phyloP scores from a whole-genome alignment of 2,797 vertebrate species.

The Sphenodon punctatus region DNA sequence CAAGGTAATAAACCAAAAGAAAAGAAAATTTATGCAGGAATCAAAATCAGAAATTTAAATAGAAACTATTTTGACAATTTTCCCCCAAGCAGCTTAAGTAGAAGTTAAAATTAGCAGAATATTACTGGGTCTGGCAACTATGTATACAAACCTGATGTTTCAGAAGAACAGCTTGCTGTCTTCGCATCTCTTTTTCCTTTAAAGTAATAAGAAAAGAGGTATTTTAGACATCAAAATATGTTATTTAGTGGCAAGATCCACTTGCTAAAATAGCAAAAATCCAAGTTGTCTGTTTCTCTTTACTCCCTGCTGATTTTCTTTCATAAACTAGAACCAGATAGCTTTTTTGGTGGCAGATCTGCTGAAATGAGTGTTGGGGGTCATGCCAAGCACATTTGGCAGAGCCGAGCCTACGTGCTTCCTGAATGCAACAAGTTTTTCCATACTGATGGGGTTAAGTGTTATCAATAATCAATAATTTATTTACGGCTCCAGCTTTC shows the following conservation, averaged over 20 bases:
- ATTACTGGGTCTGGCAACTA: not conserved
- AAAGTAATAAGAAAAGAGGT: conserved; percentile 61
- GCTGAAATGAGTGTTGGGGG: not conserved
- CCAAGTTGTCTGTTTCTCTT: not conserved
- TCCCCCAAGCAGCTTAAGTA: conserved; percentile 27
- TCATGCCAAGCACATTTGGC: not conserved
- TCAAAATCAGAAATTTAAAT: conserved; percentile 55
- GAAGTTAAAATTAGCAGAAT: conserved; percentile 32
- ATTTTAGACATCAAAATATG: conserved; percentile 24
- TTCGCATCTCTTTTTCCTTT: conserved; percentile 93
- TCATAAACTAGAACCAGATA: not conserved
- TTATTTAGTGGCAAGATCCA: not conserved
- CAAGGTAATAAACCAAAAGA: conserved; percentile 83
- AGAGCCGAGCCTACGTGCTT: not conserved
- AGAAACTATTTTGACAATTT: conserved; percentile 42
- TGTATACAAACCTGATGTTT: conserved; percentile 90
- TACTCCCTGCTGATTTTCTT: not conserved
- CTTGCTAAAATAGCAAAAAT: not conserved
- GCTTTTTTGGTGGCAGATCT: not conserved
- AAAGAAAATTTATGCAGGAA: conserved; percentile 68
- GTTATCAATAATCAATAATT: too few species aligned
- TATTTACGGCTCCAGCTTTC: too few species aligned
- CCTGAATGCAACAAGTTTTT: not conserved
- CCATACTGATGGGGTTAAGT: not conserved
- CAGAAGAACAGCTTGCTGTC: conserved; percentile 90